Conservation (phyloP, 2,113 vertebrate genomes). For the Equus quagga region DNA sequence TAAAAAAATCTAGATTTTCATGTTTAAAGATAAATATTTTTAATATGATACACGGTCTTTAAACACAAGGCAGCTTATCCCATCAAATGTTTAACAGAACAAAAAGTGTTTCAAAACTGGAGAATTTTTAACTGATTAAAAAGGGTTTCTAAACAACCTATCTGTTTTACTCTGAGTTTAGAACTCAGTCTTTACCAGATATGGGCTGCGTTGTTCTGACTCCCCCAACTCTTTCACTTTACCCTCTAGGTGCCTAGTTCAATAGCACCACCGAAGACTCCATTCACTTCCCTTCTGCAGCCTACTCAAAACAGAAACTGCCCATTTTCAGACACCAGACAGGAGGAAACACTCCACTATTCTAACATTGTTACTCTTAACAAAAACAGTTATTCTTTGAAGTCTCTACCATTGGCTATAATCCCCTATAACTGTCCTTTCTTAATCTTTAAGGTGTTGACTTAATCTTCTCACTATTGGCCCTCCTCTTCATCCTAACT, state of each 20-base stretch:
- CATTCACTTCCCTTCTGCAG: background rate
- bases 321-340: background rate
- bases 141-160: background rate
- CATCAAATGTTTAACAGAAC: slow-evolving; percentile 34
- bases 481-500: background rate
- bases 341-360: background rate
- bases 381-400: background rate
- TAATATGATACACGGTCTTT: background rate
- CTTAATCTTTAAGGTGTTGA: background rate
- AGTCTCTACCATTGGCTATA: background rate
- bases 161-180: slow-evolving; percentile 49
- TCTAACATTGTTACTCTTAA: background rate
- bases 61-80: background rate
- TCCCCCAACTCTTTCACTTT: background rate
- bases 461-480: background rate
- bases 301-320: background rate
- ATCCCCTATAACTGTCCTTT: background rate
- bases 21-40: slow-evolving; percentile 26
- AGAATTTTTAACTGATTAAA: slow-evolving; percentile 26
- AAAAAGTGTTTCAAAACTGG: background rate
- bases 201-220: background rate
- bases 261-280: background rate
- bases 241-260: background rate
- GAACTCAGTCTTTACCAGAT: background rate
- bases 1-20: background rate